Base-by-base conservation (phyloP, 2,113 vertebrate genomes). In the Fregetta grallaria region DNA sequence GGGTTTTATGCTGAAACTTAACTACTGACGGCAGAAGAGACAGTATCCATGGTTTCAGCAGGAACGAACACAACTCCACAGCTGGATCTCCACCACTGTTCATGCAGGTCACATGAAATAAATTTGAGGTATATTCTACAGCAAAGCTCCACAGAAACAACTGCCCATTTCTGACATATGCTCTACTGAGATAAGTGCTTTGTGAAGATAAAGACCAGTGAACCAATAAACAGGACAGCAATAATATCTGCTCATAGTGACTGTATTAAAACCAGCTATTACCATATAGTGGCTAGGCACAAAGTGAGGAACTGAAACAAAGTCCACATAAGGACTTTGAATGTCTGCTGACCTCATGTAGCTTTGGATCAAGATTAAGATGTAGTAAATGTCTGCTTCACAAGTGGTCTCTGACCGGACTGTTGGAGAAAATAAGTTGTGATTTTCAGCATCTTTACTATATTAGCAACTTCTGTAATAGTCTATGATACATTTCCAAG, bases 1-100 rank as follows among this genome's bases (percentile, higher is more conserved):
- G 67, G 53, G 45, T 8, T 79, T 96, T 85, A 52, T 68, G 67
- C 77, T 92, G 73, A 94, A 91, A 86, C 65, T 93, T 95, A 91
- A 83, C 55, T 68, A 56, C 61, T 85, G 77, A 40, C 67, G 78
- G 71, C 52, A 79, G 71, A 67, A 82, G 76, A 94, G 77, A 89
- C 36, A 86, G 67, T 84, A 52, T 89, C 52, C 75, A 80, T 62
- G 26, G 10, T 66, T 82, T 83, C 75, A 73, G 13, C n/a, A 9
- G 71, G 42, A 95, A 21, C 3, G 7, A 95, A 66, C 55, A 61
- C 22, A 66, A 22, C 52, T 95, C 68, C 52, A 36, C 73, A 53
- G 23, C 14, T 58, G 81, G 25, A 88, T 82, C n/a, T 82, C 72
- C 56, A n/a, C 34, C 66, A 16, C 71, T 82, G 27, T 36, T 91